These are phyloP conservation scores for Heptranchias perlo DNA, from an alignment of 2,113 vertebrate genomes.

Conservation along the genomic window DNA sequence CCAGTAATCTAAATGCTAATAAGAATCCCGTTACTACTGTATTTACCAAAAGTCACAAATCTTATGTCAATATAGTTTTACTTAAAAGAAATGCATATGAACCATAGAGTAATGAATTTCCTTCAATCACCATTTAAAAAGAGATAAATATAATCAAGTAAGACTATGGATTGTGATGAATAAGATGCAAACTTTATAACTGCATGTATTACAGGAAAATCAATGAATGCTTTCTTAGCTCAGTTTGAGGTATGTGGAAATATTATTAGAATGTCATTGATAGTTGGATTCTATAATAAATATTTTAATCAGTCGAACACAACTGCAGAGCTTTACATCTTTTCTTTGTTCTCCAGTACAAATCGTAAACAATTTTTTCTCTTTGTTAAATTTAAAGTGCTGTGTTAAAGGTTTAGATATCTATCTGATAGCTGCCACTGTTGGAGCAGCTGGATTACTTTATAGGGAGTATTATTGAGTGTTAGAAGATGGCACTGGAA, in stretches of 20 bases:
- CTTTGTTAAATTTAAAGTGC: background rate
- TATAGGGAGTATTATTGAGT: slow-evolving; percentile 8
- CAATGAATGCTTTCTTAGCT: background rate
- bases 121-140: slow-evolving; percentile 17
- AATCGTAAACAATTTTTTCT: background rate
- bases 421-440: slow-evolving; percentile 24
- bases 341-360: slow-evolving; percentile 1
- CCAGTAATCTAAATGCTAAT: slow-evolving; percentile 37
- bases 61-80: slow-evolving; percentile 30
- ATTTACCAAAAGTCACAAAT: slow-evolving; percentile 33
- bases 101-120: background rate
- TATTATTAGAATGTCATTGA: background rate
- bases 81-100: slow-evolving; percentile 28
- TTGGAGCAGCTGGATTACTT: background rate
- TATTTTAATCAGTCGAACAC: background rate
- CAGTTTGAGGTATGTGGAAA: background rate
- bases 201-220: background rate
- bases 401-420: slow-evolving; percentile 16
- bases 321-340: background rate
- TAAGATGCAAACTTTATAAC: slow-evolving; percentile 26
- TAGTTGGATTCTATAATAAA: background rate
- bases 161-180: slow-evolving; percentile 22
- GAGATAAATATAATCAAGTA: slow-evolving; percentile 28
- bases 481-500: slow-evolving; percentile 44
- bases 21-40: slow-evolving; percentile 22